Evolutionary conservation across 1,140 invertebrate genomes (phyloP).

Genomic region (fruit fly (Drosophila melanogaster)): DNA sequence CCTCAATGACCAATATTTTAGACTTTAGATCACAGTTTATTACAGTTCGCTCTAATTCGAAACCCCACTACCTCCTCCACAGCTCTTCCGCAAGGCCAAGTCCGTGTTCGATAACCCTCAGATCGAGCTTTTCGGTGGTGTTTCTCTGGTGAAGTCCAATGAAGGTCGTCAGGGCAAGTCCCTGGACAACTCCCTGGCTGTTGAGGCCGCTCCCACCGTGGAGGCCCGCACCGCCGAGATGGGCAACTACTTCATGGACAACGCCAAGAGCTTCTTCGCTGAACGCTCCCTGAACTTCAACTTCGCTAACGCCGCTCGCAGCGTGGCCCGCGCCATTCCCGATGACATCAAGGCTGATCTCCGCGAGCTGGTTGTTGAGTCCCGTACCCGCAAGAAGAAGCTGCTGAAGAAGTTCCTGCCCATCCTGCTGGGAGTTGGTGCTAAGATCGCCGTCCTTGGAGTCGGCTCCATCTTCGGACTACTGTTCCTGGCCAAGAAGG

Average conservation of each 20-base stretch:
- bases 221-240: conserved; percentile 86
- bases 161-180: conserved; percentile 84
- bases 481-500: conserved; percentile 88
- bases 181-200: conserved; percentile 80
- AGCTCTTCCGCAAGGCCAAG: conserved; percentile 87
- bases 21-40: not conserved
- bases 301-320: conserved; percentile 86
- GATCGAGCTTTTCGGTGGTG: conserved; percentile 86
- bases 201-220: conserved; percentile 85
- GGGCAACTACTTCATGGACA: conserved; percentile 87
- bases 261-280: conserved; percentile 86
- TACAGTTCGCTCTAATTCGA: conserved; percentile 5
- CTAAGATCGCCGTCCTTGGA: conserved; percentile 87
- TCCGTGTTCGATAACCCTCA: conserved; percentile 87
- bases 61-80: conserved; percentile 21
- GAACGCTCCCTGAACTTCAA: conserved; percentile 87
- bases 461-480: conserved; percentile 87
- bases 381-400: conserved; percentile 88
- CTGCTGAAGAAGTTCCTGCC: conserved; percentile 86
- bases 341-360: conserved; percentile 86
- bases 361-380: conserved; percentile 87
- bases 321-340: conserved; percentile 85
- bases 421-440: conserved; percentile 86
- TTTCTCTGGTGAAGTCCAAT: conserved; percentile 86
- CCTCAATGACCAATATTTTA: too few relatives aligned